Evolutionary conservation across 2,888 invertebrate species (phyloP), one percentile per base, ranked within the genome.

Genomic region (Caenorhabditis sp.): DNA sequence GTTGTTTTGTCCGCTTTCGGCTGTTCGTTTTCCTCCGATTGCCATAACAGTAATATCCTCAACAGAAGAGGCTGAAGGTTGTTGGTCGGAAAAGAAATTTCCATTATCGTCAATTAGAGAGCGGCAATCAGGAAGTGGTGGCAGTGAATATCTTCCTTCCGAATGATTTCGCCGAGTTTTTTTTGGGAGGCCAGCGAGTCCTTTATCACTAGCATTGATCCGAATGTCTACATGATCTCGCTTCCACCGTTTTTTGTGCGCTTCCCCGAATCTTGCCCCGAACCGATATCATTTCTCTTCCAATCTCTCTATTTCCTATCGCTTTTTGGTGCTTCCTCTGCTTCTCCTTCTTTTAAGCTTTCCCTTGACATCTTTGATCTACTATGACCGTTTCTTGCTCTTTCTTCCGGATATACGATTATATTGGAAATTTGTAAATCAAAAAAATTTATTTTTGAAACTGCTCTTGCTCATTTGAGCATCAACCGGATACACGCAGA

Each of bases 71-170:
- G 56, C 66, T 56, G 68, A 59, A 68, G 68, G 68, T 58, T 68
- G 68, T 68, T 68, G 58, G 41, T 41, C 41, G 41, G 52, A 13
- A 35, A 15, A 68, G 58, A 56, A 48, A 53, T 59, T 43, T 46
- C 43, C 58, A 70, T 59, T 70, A 70, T 70, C 59, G 53, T 53
- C 59, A 70, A 70, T 70, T 70, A 70, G 59, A 46, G 52, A 68
- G 58, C 58, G 68, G 68, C 68, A 70, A 70, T 59, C 59, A 70
- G 70, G 70, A 70, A 70, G 70, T 70, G n/a, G n/a, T n/a, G 59
- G 58, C 70, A 68, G 52, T 41, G 48, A 65, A 55, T 55, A 43
- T 65, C 39, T 27, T n/a, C 41, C 32, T 62, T 58, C 58, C 35
- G 59, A 45, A 59, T 46, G 45, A 70, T 59, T 70, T 58, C 59